Base-by-base conservation (phyloP, 2,113 vertebrate genomes). In the Ondatra zibethicus region DNA sequence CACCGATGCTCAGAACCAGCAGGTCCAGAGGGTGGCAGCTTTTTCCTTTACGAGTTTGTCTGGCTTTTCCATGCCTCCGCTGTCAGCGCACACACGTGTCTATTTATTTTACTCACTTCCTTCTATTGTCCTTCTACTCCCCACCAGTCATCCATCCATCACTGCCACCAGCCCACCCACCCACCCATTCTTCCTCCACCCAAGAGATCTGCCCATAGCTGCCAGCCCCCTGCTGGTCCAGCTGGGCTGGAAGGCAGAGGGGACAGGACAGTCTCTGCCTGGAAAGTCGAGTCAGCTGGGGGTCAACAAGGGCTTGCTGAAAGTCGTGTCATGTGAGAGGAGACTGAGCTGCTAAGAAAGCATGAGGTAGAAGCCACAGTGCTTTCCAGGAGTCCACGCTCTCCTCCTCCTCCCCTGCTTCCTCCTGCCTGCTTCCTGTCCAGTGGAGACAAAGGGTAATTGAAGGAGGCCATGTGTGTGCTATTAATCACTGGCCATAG, bases 161-260 rank as follows among this genome's bases (percentile, higher is more conserved):
- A 75, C 10, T 10, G n/a, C 39, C n/a, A 25, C 72, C 39, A 42
- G n/a, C 4, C 39, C 23, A 45, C 23, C 73, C 73, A 76, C n/a
- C n/a, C 72, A 73, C 23, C 23, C 12, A 27, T 45, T 75, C n/a
- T 42, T 25, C 72, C 72, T 42, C n/a, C 73, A 45, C 39, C 73
- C 39, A n/a, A 3, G 4, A n/a, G n/a, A 42, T 50, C 36, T 39
- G 31, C 8, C 66, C 7, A 2, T 4, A 0, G 5, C 36, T 12
- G 52, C 65, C 36, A 25, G 50, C n/a, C 70, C 65, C 55, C 68
- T 17, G 23, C n/a, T 9, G 39, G 63, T 13, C 8, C 39, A 9
- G 42, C 85, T n/a, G 16, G 63, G 19, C 17, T 91, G 39, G 29
- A 42, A 80, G 81, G 33, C 39, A 27, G 89, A 52, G 80, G 55